Evolutionary conservation across 2,797 vertebrate species (phyloP).

Genomic region (Sebastiscus tertius): DNA sequence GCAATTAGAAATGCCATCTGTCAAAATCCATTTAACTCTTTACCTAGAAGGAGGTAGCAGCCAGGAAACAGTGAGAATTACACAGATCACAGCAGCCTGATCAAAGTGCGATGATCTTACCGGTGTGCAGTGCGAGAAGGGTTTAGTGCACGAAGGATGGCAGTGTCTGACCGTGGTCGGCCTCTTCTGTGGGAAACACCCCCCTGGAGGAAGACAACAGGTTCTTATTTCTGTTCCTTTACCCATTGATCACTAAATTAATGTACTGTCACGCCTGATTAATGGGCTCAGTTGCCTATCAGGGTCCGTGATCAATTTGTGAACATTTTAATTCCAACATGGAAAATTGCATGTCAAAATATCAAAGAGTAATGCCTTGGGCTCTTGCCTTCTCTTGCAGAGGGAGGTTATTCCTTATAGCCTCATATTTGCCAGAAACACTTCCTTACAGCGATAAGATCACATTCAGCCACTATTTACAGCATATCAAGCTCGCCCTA

Average conservation of each 20-base stretch:
- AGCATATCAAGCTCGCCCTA: constrained; percentile 52
- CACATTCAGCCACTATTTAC: constrained; percentile 72
- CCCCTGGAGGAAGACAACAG: constrained; percentile 84
- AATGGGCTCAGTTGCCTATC: constrained; percentile 75
- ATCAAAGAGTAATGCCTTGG: constrained; percentile 73
- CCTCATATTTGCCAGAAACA: constrained; percentile 70
- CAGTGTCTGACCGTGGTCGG: constrained; percentile 89
- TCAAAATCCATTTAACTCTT: constrained; percentile 43
- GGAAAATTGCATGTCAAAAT: constrained; percentile 84
- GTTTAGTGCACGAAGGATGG: constrained; percentile 92
- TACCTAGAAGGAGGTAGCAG: not conserved
- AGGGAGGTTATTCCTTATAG: constrained; percentile 62
- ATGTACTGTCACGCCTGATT: constrained; percentile 78
- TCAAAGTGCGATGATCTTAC: constrained; percentile 76
- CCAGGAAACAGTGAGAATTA: constrained; percentile 17
- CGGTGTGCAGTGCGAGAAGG: constrained; percentile 97
- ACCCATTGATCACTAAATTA: constrained; percentile 76
- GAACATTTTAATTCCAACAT: constrained; percentile 80
- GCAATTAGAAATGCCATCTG: constrained; percentile 50
- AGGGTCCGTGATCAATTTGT: constrained; percentile 73
- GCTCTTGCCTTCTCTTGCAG: constrained; percentile 50
- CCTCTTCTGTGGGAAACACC: constrained; percentile 87
- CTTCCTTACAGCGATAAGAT: constrained; percentile 75
- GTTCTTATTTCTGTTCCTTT: constrained; percentile 50
- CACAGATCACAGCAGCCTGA: constrained; percentile 30